Conservation (phyloP, 2,113 vertebrate genomes). For the Martes martes region DNA sequence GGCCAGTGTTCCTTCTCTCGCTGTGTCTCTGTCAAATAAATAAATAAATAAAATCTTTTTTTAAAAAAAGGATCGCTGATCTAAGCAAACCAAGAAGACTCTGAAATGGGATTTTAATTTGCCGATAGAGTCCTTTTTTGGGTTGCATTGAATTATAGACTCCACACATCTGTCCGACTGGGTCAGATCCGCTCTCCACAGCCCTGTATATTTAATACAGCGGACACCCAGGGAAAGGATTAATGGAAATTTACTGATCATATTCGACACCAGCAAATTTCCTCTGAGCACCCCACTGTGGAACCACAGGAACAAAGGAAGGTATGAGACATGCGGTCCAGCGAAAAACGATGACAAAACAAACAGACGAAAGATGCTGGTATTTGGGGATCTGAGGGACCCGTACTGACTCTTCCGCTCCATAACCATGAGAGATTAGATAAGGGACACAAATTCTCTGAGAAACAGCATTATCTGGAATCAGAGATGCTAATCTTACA, state of each 20-base stretch:
- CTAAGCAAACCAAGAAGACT: not conserved
- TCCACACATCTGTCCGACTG: not conserved
- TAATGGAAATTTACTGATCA: not conserved
- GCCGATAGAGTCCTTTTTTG: not conserved
- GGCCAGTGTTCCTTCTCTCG: too few species aligned
- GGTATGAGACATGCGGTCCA: not conserved
- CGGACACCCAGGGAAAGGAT: not conserved
- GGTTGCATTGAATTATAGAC: not conserved
- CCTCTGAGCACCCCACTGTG: not conserved
- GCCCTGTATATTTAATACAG: too few species aligned
- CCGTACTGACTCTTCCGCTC: not conserved
- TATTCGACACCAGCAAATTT: not conserved
- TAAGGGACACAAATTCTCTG: not conserved
- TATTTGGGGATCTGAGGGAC: not conserved
- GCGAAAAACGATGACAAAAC: not conserved
- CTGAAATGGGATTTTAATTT: not conserved
- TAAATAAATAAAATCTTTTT: too few species aligned
- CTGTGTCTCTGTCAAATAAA: too few species aligned
- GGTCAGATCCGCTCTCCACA: not conserved
- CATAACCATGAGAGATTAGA: not conserved
- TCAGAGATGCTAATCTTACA: not conserved
- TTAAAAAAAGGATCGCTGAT: not conserved
- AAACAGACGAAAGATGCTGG: not conserved
- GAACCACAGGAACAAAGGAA: not conserved
- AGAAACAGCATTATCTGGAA: not conserved